Evolutionary conservation across 2,797 vertebrate genomes (phyloP).

Genomic region (Takifugu ocellatus): DNA sequence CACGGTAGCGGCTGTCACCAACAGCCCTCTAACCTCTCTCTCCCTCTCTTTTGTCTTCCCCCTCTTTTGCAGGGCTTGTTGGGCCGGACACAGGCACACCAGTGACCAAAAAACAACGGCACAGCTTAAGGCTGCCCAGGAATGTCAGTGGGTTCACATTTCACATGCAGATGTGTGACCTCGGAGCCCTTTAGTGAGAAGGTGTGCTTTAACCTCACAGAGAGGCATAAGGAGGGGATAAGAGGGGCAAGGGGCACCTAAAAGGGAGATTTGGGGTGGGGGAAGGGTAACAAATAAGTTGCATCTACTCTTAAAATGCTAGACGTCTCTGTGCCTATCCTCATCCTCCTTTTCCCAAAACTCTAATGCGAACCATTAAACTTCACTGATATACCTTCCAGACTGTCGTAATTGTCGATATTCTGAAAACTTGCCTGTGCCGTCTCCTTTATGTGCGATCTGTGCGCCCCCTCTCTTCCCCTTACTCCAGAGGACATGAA

Average conservation of each 20-base stretch:
- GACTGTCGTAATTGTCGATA: slow-evolving; percentile 65
- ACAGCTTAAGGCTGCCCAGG: slow-evolving; percentile 84
- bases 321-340: slow-evolving; percentile 18
- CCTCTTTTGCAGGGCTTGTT: slow-evolving; percentile 75
- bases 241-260: slow-evolving; percentile 64
- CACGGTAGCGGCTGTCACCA: slow-evolving; percentile 36
- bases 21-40: slow-evolving; percentile 32
- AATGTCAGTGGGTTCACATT: slow-evolving; percentile 96
- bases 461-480: slow-evolving; percentile 51
- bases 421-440: slow-evolving; percentile 53
- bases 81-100: slow-evolving; percentile 86
- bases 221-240: slow-evolving; percentile 59
- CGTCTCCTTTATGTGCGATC: slow-evolving; percentile 55
- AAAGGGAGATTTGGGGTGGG: slow-evolving; percentile 52
- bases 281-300: slow-evolving; percentile 53
- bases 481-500: slow-evolving; percentile 62
- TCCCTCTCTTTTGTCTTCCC: too few relatives aligned
- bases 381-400: slow-evolving; percentile 57
- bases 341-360: slow-evolving; percentile 28
- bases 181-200: slow-evolving; percentile 82
- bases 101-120: slow-evolving; percentile 85
- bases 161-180: slow-evolving; percentile 97
- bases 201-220: slow-evolving; percentile 78
- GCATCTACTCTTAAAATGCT: slow-evolving; percentile 42
- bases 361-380: slow-evolving; percentile 44